A percentile compares a stretch with the other conserved stretches of the same genome.
phyloP scores from a whole-genome alignment of 2,797 vertebrate genomes.

The Lutjanus campechanus region DNA sequence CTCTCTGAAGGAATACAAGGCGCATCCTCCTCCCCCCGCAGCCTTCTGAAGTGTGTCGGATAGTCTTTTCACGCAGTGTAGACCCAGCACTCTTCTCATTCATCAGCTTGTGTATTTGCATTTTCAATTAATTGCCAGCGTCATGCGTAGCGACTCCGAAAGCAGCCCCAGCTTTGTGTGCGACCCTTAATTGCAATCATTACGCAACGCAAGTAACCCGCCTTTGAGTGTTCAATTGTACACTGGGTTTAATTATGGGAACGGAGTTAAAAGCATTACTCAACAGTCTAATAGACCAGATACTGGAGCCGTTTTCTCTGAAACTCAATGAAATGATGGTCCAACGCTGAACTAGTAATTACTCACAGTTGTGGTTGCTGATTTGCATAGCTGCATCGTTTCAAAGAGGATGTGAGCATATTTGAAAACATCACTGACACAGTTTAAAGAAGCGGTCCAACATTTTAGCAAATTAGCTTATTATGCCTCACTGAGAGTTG shows the following conservation, averaged over 20 bases:
- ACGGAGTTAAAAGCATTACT: slow-evolving; percentile 83
- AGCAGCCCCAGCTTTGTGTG: slow-evolving; percentile 78
- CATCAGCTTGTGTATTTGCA: slow-evolving; percentile 84
- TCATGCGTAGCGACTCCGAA: slow-evolving; percentile 73
- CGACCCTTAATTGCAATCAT: slow-evolving; percentile 86
- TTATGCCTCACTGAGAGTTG: slow-evolving; percentile 24
- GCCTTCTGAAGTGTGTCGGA: slow-evolving; percentile 69
- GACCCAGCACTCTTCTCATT: slow-evolving; percentile 75
- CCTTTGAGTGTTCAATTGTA: slow-evolving; percentile 84
- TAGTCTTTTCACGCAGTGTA: slow-evolving; percentile 76
- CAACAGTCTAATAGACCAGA: slow-evolving; percentile 84
- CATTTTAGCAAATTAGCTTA: slow-evolving; percentile 34
- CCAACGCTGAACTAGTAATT: slow-evolving; percentile 69
- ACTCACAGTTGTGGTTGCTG: slow-evolving; percentile 63
- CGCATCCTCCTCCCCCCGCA: slow-evolving; percentile 12
- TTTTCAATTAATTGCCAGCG: slow-evolving; percentile 85
- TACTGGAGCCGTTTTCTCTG: slow-evolving; percentile 62
- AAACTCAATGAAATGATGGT: slow-evolving; percentile 73
- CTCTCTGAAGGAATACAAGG: slow-evolving; percentile 72
- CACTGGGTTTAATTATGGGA: slow-evolving; percentile 85
- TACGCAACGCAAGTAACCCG: slow-evolving; percentile 78
- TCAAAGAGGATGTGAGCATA: slow-evolving; percentile 51
- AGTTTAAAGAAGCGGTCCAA: slow-evolving; percentile 41
- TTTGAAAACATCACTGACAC: slow-evolving; percentile 52
- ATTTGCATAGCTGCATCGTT: slow-evolving; percentile 66